Base-by-base conservation (phyloP, 2,113 vertebrate genomes). In the Saimiri boliviensis region DNA sequence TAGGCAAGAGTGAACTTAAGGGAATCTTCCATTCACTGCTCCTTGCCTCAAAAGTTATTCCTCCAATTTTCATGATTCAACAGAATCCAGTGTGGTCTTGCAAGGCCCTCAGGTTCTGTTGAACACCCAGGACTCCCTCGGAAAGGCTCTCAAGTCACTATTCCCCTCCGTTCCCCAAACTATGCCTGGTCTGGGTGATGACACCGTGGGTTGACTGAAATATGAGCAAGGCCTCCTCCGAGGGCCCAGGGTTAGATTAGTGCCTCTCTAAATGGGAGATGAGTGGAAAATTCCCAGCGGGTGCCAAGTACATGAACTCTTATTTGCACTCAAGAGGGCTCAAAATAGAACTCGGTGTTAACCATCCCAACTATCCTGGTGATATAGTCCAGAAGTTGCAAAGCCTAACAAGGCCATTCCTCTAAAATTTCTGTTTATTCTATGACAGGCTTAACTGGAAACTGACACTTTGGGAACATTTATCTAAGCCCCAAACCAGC, bases 261-360 rank as follows among this genome's bases (percentile, higher is more conserved):
- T 4, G 12, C 77, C 87, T 93, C 94, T 93, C 91, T 87, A 94
- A 70, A 49, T 2, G 58, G 94, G 76, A 89, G 84, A 73, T 76
- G 74, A 96, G 89, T 81, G 96, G 98, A 94, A 98, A 96, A 97
- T 96, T 98, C 95, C 89, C 73, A 27, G 81, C 19, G 68, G 21
- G 63, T 96, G 95, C 98, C 95, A 97, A 97, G 60, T 76, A 77
- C 58, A 14, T 30, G 85, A 89, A 60, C 40, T 73, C 90, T 86
- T 95, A 80, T 37, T 52, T 93, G 94, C 95, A 91, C 83, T 93
- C 86, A 92, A 86, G 83, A 76, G 27, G 70, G 47, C 94, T 97
- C 95, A 96, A 96, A 96, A 97, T 96, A 98, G 97, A 95, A 17
- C 20, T 87, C 52, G 2, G 42, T 20, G 81, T 66, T 86, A 92